phyloP scores from a whole-genome alignment of 2,888 invertebrate species.

The Phlogophora meticulosa region DNA sequence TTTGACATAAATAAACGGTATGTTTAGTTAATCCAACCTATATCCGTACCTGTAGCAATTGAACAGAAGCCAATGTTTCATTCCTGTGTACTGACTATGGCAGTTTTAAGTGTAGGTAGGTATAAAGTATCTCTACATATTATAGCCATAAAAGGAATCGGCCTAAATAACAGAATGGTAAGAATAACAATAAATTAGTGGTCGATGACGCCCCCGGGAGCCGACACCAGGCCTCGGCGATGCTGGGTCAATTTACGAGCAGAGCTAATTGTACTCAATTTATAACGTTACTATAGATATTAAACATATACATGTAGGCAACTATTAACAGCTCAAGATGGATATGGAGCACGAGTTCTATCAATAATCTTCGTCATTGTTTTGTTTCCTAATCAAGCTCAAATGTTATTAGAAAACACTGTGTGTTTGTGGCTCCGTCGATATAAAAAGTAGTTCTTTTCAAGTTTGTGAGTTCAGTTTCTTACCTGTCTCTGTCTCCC shows the following conservation, averaged over 20 bases:
- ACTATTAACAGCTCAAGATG: constrained; percentile 23
- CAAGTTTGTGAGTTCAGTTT: too few relatives aligned
- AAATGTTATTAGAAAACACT: neutral
- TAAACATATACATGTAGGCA: constrained; percentile 27
- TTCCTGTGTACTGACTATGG: neutral
- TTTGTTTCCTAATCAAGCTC: neutral
- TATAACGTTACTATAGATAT: constrained; percentile 63
- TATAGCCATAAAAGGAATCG: constrained; percentile 22
- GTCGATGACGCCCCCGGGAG: constrained; percentile 85
- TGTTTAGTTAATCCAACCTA: too few relatives aligned
- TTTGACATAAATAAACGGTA: too few relatives aligned
- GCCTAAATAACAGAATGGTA: constrained; percentile 50
- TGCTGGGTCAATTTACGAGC: constrained; percentile 82
- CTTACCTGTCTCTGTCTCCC: too few relatives aligned
- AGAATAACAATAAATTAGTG: constrained; percentile 84
- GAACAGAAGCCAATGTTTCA: too few relatives aligned
- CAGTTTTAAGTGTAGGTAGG: neutral
- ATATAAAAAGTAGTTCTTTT: too few relatives aligned
- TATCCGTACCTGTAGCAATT: too few relatives aligned
- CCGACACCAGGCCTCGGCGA: constrained; percentile 52
- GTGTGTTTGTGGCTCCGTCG: too few relatives aligned
- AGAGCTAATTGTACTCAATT: constrained; percentile 85
- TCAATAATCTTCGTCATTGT: constrained; percentile 4
- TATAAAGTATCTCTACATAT: neutral
- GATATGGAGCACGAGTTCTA: neutral